A percentile compares a stretch with the other conserved stretches of the same genome.
Evolutionary conservation across 2,888 invertebrate genomes (phyloP).

Genomic region (Catocala nupta): DNA sequence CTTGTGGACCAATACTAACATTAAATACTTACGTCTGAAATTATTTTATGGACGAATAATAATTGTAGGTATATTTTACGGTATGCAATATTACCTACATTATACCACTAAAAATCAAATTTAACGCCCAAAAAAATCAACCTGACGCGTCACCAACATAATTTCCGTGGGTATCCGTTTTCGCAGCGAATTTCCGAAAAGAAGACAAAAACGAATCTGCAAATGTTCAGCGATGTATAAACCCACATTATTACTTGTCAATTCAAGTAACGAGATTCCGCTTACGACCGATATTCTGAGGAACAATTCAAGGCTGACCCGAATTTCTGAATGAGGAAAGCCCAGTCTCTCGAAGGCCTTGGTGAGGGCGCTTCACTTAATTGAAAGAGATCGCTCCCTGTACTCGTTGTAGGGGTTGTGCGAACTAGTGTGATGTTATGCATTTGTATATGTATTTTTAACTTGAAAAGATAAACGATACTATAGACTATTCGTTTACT

Average conservation of each 20-base stretch:
- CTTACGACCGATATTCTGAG: slow-evolving; percentile 51
- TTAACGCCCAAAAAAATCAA: slow-evolving; percentile 31
- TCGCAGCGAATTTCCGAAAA: slow-evolving; percentile 28
- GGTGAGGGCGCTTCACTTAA: slow-evolving; percentile 74
- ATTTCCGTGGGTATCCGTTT: slow-evolving; percentile 10
- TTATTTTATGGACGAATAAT: too few relatives aligned
- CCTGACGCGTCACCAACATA: slow-evolving; percentile 3
- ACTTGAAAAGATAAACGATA: not conserved
- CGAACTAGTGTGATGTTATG: slow-evolving; percentile 61
- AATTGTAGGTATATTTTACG: too few relatives aligned
- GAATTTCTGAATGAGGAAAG: slow-evolving; percentile 58
- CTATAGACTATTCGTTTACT: not conserved
- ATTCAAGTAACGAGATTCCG: slow-evolving; percentile 53
- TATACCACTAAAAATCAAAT: slow-evolving; percentile 15
- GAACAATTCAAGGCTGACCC: slow-evolving; percentile 62
- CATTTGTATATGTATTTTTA: slow-evolving; percentile 31
- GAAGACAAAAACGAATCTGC: slow-evolving; percentile 44
- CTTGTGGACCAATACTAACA: too few relatives aligned
- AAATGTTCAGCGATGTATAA: slow-evolving; percentile 48
- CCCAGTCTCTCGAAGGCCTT: slow-evolving; percentile 54
- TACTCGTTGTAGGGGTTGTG: slow-evolving; percentile 63
- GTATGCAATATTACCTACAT: not conserved
- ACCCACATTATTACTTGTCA: slow-evolving; percentile 53
- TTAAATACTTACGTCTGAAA: too few relatives aligned
- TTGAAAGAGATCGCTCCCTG: slow-evolving; percentile 80